These are phyloP conservation scores for Boloria selene DNA, from an alignment of 2,888 invertebrate species.

Conservation along the genomic window DNA sequence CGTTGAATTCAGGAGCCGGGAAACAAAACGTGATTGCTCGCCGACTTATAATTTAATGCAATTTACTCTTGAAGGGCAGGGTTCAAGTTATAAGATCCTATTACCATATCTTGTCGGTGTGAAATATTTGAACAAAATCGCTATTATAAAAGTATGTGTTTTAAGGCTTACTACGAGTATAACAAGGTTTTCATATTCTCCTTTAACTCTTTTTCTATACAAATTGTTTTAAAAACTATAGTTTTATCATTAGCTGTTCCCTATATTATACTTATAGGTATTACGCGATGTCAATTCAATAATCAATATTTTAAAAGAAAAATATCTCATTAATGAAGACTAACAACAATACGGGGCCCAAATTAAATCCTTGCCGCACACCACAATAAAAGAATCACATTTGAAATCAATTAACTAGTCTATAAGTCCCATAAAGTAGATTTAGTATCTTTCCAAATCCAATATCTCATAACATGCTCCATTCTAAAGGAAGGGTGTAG, in stretches of 20 bases:
- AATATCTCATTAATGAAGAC: not conserved
- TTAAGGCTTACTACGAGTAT: too few species aligned
- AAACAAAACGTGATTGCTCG: constrained; percentile 81
- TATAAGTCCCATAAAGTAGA: constrained; percentile 8
- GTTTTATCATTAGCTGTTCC: too few species aligned
- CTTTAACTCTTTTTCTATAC: too few species aligned
- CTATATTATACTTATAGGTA: too few species aligned
- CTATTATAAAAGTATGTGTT: too few species aligned
- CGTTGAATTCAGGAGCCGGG: constrained; percentile 73
- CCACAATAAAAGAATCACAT: constrained; percentile 16
- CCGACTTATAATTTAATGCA: constrained; percentile 82
- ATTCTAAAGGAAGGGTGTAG: constrained; percentile 63
- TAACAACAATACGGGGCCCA: not conserved
- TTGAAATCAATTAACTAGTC: constrained; percentile 12
- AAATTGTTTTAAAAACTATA: too few species aligned
- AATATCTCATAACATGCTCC: constrained; percentile 45
- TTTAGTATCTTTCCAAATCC: constrained; percentile 20
- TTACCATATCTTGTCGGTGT: constrained; percentile 13
- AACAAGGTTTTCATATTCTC: too few species aligned
- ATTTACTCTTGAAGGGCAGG: constrained; percentile 67
- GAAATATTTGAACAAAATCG: constrained; percentile 40
- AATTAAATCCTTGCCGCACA: constrained; percentile 2
- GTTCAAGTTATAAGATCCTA: constrained; percentile 43
- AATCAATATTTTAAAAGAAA: too few species aligned
- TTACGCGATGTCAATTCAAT: too few species aligned